Evolutionary conservation across 2,888 invertebrate species (phyloP), one percentile per base, ranked within the genome.

Genomic region (Harpagoxenus sublaevis): DNA sequence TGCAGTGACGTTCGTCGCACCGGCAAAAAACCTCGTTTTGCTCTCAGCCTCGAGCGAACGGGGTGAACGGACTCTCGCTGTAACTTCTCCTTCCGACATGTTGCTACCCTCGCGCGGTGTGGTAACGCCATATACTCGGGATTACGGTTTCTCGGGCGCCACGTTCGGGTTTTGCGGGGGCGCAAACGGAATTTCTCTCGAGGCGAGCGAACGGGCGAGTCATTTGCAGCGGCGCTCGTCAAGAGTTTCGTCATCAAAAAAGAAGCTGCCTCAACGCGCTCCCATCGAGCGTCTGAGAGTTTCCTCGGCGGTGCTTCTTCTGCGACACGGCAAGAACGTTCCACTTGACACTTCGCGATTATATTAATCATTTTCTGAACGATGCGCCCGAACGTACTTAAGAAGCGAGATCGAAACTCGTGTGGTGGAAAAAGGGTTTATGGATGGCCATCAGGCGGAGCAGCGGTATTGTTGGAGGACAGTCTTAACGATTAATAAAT

Each of bases 211-310:
- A 28, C 12, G 63, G 79, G 55, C 55, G 55, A 78, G 81, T 51
- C 89, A 81, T 87, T 89, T 87, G 81, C 82, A 57, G 79, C 63
- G 55, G 57, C 81, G 84, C 74, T 65, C 66, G 18, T 87, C 82
- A 57, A 83, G 77, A 66, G 53, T 87, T 62, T 62, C 39, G 23
- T 31, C 48, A 66, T 84, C n/a, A 31, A 15, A 66, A 74, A 65
- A 73, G 71, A 63, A 31, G 35, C 55, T 23, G 71, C 23, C 53
- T 28, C 35, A 23, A 12, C 66, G 81, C 42, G 55, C n/a, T 6
- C 4, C 28, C 65, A 39, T 45, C 71, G 73, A 53, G 35, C 55
- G 28, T 45, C 35, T 42, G 60, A 48, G 74, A 71, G 55, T 62
- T 71, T 81, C 81, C 51, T 63, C 81, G 42, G 63, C 28, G 63